phyloP scores from a whole-genome alignment of 2,797 vertebrate species.

The Echeneis naucrates region DNA sequence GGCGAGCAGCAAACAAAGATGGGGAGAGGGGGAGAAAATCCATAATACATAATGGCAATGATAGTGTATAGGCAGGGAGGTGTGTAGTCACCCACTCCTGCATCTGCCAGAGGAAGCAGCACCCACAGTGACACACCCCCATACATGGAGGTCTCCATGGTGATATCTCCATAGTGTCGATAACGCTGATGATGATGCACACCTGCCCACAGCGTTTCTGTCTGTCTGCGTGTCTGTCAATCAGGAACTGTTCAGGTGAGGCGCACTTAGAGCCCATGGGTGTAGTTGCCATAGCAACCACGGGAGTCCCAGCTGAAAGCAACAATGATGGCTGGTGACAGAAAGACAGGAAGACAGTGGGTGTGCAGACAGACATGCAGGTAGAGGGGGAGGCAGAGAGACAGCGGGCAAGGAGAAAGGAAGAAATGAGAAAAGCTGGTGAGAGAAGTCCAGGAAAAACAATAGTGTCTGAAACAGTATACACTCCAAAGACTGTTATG shows the following conservation, averaged over 20 bases:
- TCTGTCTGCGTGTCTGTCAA: constrained; percentile 33
- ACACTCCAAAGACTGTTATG: background rate
- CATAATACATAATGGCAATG: constrained; percentile 67
- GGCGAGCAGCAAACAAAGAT: constrained; percentile 39
- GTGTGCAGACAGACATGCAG: constrained; percentile 25
- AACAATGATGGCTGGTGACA: constrained; percentile 32
- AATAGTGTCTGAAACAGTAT: background rate
- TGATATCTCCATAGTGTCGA: constrained; percentile 34
- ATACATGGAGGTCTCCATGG: constrained; percentile 44
- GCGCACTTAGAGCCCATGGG: constrained; percentile 13
- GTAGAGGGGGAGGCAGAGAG: constrained; percentile 20
- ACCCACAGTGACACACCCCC: constrained; percentile 35
- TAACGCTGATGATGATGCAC: constrained; percentile 41
- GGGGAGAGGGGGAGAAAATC: constrained; percentile 26
- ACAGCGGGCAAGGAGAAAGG: background rate
- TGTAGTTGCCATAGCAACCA: constrained; percentile 70
- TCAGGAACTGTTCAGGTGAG: constrained; percentile 73
- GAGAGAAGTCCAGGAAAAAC: background rate
- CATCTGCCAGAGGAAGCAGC: constrained; percentile 36
- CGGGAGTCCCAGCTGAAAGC: constrained; percentile 45
- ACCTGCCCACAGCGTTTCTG: constrained; percentile 48
- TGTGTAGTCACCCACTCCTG: constrained; percentile 32
- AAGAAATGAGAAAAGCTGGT: background rate
- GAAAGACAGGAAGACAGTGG: constrained; percentile 37
- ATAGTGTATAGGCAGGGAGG: constrained; percentile 59